Base-by-base conservation (phyloP, 2,113 vertebrate genomes). In the Hipposideros armiger region DNA sequence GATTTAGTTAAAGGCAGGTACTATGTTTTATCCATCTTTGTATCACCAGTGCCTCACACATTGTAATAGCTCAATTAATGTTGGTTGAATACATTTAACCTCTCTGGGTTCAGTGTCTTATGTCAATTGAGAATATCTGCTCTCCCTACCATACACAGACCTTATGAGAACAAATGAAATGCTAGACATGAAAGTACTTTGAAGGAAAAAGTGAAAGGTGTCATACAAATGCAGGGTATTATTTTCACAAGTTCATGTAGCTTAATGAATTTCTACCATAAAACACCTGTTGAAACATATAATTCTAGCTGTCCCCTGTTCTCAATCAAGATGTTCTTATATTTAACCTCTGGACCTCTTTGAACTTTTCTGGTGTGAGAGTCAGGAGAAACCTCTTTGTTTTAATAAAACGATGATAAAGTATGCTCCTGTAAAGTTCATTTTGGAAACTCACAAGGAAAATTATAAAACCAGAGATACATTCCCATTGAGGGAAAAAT, bases 241-340 rank as follows among this genome's bases (percentile, higher is more conserved):
- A 94, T 88, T 95, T 95, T 94, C 86, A 86, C 54, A 45, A 11
- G 22, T 84, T 95, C 72, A 58, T 95, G 69, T 78, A 70, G 36
- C 89, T 94, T 89, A 97, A 97, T 88, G 72, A 93, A 77, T 91
- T 93, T 94, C 85, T 62, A 93, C 86, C 85, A 74, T 83, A 87
- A 93, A 97, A 96, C 89, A 94, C 47, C 93, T 89, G 93, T 81
- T 95, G 93, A 78, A 96, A 82, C 70, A 92, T 47, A 54, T 81
- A 92, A 96, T 87, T 92, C 85, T 80, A 90, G 47, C 60, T 90
- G 60, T 78, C 32, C 22, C 82, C 72, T 62, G 19, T 64, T 74
- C 58, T 92, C 60, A 74, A 36, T 64, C 83, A 64, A 72, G 77
- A 93, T 83, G 42, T n/a, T 95, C 73, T 47, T 32, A 40, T 82